Evolutionary conservation across 2,113 vertebrate genomes (phyloP).

Genomic region (Notiomystis cincta): DNA sequence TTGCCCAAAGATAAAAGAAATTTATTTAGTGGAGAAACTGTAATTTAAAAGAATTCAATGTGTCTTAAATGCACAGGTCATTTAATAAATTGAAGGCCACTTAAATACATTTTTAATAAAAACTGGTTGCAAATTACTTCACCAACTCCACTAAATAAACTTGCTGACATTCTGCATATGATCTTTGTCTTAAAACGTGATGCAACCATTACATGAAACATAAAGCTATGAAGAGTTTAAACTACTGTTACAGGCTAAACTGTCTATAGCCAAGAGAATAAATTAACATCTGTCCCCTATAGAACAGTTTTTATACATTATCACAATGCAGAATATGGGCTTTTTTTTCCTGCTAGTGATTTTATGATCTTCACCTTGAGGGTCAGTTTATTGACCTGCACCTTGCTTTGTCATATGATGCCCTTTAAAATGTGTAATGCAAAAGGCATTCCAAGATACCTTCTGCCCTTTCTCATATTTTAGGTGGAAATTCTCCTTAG

Average conservation of each 20-base stretch:
- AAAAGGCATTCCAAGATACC: not conserved
- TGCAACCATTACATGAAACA: not conserved
- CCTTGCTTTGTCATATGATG: not conserved
- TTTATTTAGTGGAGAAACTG: not conserved
- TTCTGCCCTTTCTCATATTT: not conserved
- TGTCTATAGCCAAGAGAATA: not conserved
- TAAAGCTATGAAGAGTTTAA: not conserved
- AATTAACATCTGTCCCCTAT: not conserved
- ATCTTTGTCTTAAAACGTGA: not conserved
- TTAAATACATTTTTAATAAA: not conserved
- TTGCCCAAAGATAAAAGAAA: not conserved
- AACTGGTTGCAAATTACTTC: not conserved
- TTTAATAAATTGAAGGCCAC: not conserved
- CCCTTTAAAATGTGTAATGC: not conserved
- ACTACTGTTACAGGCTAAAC: not conserved
- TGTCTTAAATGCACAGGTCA: not conserved
- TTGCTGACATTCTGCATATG: not conserved
- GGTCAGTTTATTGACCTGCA: not conserved
- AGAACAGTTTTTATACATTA: not conserved
- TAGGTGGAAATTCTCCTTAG: not conserved
- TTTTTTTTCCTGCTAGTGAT: not conserved
- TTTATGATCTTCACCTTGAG: not conserved
- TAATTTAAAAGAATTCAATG: not conserved
- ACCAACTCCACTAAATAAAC: not conserved
- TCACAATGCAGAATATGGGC: not conserved